Conservation (phyloP, 1,140 invertebrate genomes). For the Drosophila sp. region DNA sequence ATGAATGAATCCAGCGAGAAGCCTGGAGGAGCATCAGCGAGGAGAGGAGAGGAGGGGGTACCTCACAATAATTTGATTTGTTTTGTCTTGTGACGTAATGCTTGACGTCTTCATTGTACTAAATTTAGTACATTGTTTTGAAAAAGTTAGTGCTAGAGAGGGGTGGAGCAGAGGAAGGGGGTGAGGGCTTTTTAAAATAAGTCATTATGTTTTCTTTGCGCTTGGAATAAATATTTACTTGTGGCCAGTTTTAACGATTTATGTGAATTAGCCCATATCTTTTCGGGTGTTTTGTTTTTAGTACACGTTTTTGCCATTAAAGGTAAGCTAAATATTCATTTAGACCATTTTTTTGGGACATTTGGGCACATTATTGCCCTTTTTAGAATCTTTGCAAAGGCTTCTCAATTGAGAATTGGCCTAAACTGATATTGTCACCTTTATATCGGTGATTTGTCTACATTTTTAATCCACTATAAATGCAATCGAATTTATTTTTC, state of each 20-base stretch:
- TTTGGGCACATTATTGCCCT: slow-evolving; percentile 4
- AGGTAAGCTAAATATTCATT: not conserved
- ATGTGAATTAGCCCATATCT: slow-evolving; percentile 33
- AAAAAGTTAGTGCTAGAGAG: not conserved
- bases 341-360: not conserved
- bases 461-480: too few relatives aligned
- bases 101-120: slow-evolving; percentile 48
- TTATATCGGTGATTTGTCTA: too few relatives aligned
- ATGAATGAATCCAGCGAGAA: slow-evolving; percentile 46
- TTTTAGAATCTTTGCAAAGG: too few relatives aligned
- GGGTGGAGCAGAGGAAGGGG: not conserved
- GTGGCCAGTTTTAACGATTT: slow-evolving; percentile 34
- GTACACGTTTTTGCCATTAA: slow-evolving; percentile 37
- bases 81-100: slow-evolving; percentile 33
- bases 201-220: slow-evolving; percentile 11
- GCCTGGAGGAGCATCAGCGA: not conserved
- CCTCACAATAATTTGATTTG: slow-evolving; percentile 51
- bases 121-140: slow-evolving; percentile 52
- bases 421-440: too few relatives aligned
- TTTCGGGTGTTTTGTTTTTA: not conserved
- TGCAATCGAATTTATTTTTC: too few relatives aligned
- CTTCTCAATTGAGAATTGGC: not conserved
- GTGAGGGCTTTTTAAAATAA: not conserved
- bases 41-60: not conserved
- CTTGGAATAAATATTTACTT: slow-evolving; percentile 53